Conservation (phyloP, 1,140 invertebrate genomes). For the Asbolus verrucosus region DNA sequence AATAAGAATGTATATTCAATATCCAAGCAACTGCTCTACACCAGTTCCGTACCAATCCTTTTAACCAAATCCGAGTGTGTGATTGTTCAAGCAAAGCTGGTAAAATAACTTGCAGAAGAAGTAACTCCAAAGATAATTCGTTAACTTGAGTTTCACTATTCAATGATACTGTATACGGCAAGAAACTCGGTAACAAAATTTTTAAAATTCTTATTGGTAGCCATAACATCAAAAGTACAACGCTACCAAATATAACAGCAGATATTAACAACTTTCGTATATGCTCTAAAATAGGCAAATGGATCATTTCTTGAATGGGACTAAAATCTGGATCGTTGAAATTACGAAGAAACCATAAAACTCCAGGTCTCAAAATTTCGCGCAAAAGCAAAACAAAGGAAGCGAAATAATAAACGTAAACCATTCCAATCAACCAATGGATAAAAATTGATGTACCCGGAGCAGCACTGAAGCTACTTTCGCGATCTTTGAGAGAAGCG, state of each 20-base stretch:
- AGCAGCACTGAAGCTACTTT: conserved; percentile 87
- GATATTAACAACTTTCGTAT: conserved; percentile 91
- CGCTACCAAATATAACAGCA: conserved; percentile 95
- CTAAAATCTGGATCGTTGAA: conserved; percentile 99
- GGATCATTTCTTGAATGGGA: conserved; percentile 99
- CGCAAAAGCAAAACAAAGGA: conserved; percentile 94
- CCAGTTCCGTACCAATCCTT: conserved; percentile 89
- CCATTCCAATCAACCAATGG: conserved; percentile 99
- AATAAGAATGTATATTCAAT: conserved; percentile 89
- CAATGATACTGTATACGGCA: conserved; percentile 92
- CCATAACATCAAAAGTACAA: conserved; percentile 96
- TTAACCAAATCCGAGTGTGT: conserved; percentile 93
- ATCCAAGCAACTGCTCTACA: conserved; percentile 88
- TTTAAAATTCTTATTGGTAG: conserved; percentile 92
- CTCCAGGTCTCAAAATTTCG: conserved; percentile 94
- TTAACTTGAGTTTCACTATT: conserved; percentile 85
- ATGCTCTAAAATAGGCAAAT: conserved; percentile 92
- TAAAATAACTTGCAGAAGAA: conserved; percentile 95
- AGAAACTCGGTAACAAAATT: conserved; percentile 84
- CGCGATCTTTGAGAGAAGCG: conserved; percentile 87
- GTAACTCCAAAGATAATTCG: conserved; percentile 93
- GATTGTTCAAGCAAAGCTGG: conserved; percentile 96
- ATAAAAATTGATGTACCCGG: conserved; percentile 98
- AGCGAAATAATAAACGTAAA: conserved; percentile 99
- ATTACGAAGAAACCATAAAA: conserved; percentile 97